Percentiles rank a stretch among this genome's conserved stretches.
Evolutionary conservation across 2,888 invertebrate species (phyloP).

Genomic region (Melanargia galathea): DNA sequence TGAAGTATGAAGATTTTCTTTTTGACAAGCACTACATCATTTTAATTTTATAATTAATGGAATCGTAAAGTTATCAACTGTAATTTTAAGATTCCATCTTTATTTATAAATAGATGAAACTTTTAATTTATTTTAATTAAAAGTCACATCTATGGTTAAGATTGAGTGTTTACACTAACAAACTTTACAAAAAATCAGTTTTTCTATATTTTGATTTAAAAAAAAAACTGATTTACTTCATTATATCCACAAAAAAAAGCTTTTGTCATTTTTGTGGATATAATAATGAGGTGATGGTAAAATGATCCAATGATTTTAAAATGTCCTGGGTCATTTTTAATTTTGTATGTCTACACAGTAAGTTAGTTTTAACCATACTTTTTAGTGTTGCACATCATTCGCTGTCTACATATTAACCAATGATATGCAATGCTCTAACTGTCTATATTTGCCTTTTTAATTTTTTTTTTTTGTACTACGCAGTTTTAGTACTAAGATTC

Average conservation of each 20-base stretch:
- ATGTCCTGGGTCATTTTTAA: constrained; percentile 52
- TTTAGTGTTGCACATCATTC: constrained; percentile 51
- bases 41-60: constrained; percentile 33
- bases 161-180: constrained; percentile 69
- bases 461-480: background rate
- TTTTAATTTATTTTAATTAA: constrained; percentile 43
- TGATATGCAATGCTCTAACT: constrained; percentile 42
- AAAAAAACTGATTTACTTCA: constrained; percentile 41
- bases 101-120: constrained; percentile 31
- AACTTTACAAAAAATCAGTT: constrained; percentile 49
- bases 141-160: constrained; percentile 54
- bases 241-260: constrained; percentile 27
- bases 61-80: constrained; percentile 40
- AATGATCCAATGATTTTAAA: constrained; percentile 47
- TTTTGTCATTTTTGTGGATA: constrained; percentile 48
- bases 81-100: constrained; percentile 43
- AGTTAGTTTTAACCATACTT: constrained; percentile 52
- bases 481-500: background rate
- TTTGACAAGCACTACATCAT: constrained; percentile 26
- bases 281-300: constrained; percentile 67
- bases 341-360: constrained; percentile 63
- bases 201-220: constrained; percentile 1
- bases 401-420: constrained; percentile 13
- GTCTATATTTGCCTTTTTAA: constrained; percentile 42
- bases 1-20: background rate